phyloP scores from a whole-genome alignment of 2,113 vertebrate genomes.

The Oryzias javanicus region DNA sequence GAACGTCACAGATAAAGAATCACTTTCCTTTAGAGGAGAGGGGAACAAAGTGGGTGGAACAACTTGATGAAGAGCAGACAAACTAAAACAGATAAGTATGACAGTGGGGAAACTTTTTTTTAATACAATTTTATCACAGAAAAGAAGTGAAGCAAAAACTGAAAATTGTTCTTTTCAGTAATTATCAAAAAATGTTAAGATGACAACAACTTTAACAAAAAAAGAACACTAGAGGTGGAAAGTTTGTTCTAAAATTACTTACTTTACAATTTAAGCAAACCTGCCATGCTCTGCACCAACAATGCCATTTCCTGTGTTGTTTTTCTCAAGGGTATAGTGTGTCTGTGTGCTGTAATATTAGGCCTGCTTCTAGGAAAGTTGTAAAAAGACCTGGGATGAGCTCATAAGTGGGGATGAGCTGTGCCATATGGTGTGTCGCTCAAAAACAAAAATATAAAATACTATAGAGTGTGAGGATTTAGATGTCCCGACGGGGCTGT shows the following conservation, averaged over 20 bases:
- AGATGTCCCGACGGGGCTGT: constrained; percentile 3
- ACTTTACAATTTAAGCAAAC: constrained; percentile 4
- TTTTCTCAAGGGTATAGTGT: constrained; percentile 30
- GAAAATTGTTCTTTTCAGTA: too few species aligned
- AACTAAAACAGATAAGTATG: background rate
- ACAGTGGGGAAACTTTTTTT: background rate
- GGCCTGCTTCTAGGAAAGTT: constrained; percentile 40
- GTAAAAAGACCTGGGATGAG: constrained; percentile 39
- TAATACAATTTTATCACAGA: too few species aligned
- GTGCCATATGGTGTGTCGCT: constrained; percentile 51
- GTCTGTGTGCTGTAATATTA: constrained; percentile 6
- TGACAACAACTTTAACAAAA: background rate
- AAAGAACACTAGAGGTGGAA: background rate
- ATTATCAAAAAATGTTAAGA: background rate
- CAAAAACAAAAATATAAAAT: constrained; percentile 21
- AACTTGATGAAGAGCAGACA: background rate
- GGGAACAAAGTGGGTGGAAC: background rate
- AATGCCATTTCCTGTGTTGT: constrained; percentile 11
- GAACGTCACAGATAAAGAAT: background rate
- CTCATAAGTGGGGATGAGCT: constrained; percentile 41
- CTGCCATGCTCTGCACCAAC: constrained; percentile 11
- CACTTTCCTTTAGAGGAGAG: too few species aligned
- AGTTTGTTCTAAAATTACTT: background rate
- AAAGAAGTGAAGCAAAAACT: too few species aligned
- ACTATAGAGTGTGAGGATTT: constrained; percentile 28